Evolutionary conservation across 2,888 invertebrate genomes (phyloP), one percentile per base, ranked within the genome.

Genomic region (Ceramica pisi): DNA sequence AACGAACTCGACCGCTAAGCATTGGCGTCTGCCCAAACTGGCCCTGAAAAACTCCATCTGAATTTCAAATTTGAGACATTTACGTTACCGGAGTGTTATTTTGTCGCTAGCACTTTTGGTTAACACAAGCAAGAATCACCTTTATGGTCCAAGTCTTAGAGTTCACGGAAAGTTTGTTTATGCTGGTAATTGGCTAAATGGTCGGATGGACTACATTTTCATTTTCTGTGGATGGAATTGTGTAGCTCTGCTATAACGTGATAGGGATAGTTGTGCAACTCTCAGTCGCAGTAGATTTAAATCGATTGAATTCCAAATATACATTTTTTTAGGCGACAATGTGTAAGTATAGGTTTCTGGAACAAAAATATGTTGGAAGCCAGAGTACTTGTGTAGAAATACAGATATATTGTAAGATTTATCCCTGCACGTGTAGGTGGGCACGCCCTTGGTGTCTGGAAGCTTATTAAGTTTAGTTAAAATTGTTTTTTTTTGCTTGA

Each of bases 51-150:
- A 90, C 88, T 88, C 86, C 88, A 92, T 92, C 90, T 91, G 91
- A 93, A 93, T 89, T 93, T 92, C 91, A 92, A 91, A 92, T 92
- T 80, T 67, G 87, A 84, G 86, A 89, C 87, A 86, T 88, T 83
- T 81, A 82, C 86, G 86, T 88, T 86, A 89, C 89, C 84, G 81
- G 90, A 91, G 90, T 86, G 87, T 85, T 89, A 81, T 85, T 86
- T 76, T 64, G 64, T 81, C 81, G 83, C 79, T 76, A 75, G 81
- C 75, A 76, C 80, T 78, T 81, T 83, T 78, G 57, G 71, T 56
- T 48, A 14, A 48, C 55, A 63, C 68, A 66, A 70, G 48, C 67
- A 71, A 85, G 71, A 83, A 77, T 70, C 67, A 73, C 71, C 83
- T 81, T 77, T 87, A 84, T 57, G 9, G 14, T 38, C 7, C 16